Conservation (phyloP, 2,888 invertebrate species). For the Eurytoma californica region DNA sequence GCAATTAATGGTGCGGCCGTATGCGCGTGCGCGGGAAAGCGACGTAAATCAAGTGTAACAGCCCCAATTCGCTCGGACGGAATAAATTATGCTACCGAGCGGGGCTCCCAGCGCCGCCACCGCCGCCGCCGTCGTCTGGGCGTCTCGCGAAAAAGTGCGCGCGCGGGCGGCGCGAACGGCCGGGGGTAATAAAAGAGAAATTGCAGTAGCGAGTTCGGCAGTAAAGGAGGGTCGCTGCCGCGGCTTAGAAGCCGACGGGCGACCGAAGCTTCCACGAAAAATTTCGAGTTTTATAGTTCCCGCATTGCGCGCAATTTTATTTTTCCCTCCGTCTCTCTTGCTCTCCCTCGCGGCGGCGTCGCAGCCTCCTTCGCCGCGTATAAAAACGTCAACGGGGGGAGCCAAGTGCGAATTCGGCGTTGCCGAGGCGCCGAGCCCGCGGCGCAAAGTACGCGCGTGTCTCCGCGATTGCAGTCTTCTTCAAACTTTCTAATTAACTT, state of each 20-base stretch:
- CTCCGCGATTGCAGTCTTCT: constrained; percentile 15
- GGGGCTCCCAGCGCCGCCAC: constrained; percentile 24
- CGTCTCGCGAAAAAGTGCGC: constrained; percentile 52
- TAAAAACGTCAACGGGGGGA: constrained; percentile 32
- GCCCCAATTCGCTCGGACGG: constrained; percentile 58
- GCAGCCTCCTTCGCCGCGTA: not conserved
- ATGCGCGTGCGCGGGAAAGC: constrained; percentile 42
- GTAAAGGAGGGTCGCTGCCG: constrained; percentile 44
- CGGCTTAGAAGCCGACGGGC: constrained; percentile 30
- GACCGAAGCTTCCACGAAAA: constrained; percentile 46
- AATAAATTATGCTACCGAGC: constrained; percentile 58
- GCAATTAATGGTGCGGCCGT: constrained; percentile 46
- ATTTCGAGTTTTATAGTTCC: constrained; percentile 57
- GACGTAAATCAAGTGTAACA: constrained; percentile 60
- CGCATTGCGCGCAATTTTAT: constrained; percentile 56
- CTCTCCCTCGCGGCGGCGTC: not conserved
- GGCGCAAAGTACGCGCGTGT: constrained; percentile 7
- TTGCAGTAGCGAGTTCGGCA: constrained; percentile 55
- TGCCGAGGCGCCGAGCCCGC: not conserved
- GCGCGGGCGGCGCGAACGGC: constrained; percentile 4
- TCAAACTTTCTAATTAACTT: constrained; percentile 51
- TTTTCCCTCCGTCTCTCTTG: constrained; percentile 12
- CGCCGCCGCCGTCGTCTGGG: constrained; percentile 51
- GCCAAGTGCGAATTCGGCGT: constrained; percentile 33
- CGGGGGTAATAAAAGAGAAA: constrained; percentile 58